phyloP scores from a whole-genome alignment of 1,140 invertebrate species.

The Drosophila aff. region DNA sequence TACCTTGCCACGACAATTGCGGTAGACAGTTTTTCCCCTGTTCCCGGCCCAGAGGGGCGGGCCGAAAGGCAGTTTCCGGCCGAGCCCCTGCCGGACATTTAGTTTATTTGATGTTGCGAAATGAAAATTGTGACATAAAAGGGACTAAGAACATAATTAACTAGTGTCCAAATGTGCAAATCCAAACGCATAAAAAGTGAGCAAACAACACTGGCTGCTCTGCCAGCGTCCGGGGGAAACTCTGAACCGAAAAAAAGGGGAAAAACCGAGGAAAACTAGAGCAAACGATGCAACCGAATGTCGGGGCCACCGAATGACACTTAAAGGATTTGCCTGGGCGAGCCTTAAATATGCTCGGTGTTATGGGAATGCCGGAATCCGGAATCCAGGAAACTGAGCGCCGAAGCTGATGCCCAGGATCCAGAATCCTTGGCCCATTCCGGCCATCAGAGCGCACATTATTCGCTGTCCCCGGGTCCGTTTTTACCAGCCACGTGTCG shows the following conservation, averaged over 20 bases:
- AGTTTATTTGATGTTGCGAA: constrained; percentile 82
- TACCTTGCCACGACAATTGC: constrained; percentile 83
- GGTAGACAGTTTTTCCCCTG: constrained; percentile 50
- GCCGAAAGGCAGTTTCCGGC: constrained; percentile 21
- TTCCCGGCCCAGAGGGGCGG: constrained; percentile 1
- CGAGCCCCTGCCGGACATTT: constrained; percentile 59
- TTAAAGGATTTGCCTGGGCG: constrained; percentile 71
- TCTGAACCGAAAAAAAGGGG: constrained; percentile 1
- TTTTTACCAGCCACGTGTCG: constrained; percentile 70
- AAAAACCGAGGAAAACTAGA: constrained; percentile 21
- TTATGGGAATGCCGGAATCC: constrained; percentile 46
- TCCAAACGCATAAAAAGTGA: constrained; percentile 78
- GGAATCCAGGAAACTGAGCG: constrained; percentile 4
- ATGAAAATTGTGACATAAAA: constrained; percentile 84
- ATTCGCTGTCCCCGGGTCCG: constrained; percentile 37
- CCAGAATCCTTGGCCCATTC: constrained; percentile 16
- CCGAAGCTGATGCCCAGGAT: constrained; percentile 1
- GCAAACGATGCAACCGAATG: constrained; percentile 57
- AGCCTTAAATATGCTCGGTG: constrained; percentile 61
- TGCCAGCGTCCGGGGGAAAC: constrained; percentile 8
- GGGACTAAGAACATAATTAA: constrained; percentile 84
- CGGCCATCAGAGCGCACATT: constrained; percentile 50
- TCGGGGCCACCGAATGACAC: constrained; percentile 62
- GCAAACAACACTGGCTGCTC: constrained; percentile 41
- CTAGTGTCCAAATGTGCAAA: constrained; percentile 80